A percentile compares a stretch with the other conserved stretches of the same genome.
Conservation (phyloP, 2,113 vertebrate genomes). For the Caracal caracal region DNA sequence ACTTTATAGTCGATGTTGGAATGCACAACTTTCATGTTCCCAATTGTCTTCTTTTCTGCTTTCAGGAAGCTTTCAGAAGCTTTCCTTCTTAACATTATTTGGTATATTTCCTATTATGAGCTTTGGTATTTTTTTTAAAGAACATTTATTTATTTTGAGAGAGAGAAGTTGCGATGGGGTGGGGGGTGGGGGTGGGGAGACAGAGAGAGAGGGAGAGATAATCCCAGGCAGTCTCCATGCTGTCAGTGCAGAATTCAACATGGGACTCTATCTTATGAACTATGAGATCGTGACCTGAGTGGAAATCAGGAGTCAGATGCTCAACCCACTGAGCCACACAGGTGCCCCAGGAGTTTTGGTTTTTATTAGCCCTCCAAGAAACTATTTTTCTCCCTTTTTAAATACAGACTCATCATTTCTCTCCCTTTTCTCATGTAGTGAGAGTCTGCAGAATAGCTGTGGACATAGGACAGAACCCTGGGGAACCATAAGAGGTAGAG, state of each 20-base stretch:
- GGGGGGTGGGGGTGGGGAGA: no score
- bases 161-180: no score
- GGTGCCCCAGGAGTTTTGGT: not conserved
- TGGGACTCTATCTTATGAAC: no score
- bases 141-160: no score
- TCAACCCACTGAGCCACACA: no score
- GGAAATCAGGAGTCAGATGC: no score
- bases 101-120: not conserved
- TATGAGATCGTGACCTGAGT: no score
- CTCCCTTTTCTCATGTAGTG: not conserved
- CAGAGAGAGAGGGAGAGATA: no score
- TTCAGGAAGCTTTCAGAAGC: not conserved
- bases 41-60: not conserved
- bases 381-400: not conserved
- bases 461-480: not conserved
- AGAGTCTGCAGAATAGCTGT: not conserved
- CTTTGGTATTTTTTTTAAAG: not conserved
- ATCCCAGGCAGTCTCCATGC: no score
- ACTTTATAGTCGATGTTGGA: not conserved
- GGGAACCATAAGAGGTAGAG: not conserved
- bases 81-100: not conserved
- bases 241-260: no score
- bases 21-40: not conserved
- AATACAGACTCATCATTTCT: not conserved
- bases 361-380: not conserved